phyloP scores from a whole-genome alignment of 2,888 invertebrate species.

The Meteorus colon region DNA sequence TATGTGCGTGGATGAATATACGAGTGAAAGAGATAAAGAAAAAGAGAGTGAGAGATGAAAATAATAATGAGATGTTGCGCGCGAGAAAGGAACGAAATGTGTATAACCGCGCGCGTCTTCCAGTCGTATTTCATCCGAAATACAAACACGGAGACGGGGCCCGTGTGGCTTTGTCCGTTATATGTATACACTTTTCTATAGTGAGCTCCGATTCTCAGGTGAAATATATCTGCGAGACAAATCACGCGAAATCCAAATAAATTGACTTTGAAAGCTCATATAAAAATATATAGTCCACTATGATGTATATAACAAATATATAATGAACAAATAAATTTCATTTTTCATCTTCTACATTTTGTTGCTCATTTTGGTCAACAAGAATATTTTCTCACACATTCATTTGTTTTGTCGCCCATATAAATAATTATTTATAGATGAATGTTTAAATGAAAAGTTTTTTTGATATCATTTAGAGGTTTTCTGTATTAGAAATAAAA shows the following conservation, averaged over 20 bases:
- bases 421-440: no score
- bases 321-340: no score
- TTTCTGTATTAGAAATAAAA: no score
- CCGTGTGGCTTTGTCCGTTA: conserved; percentile 50
- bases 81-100: conserved; percentile 34
- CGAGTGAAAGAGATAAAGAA: background rate
- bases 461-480: no score
- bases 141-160: conserved; percentile 55
- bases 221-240: conserved; percentile 51
- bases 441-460: no score
- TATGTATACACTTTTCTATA: conserved; percentile 19
- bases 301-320: background rate
- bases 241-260: conserved; percentile 50
- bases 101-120: conserved; percentile 45
- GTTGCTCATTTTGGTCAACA: no score
- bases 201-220: conserved; percentile 52
- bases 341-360: no score
- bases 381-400: no score
- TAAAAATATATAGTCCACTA: conserved; percentile 14
- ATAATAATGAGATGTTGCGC: conserved; percentile 59
- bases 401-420: no score
- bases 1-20: background rate
- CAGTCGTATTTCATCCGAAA: conserved; percentile 60
- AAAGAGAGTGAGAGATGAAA: conserved; percentile 46
- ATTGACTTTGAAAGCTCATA: conserved; percentile 35